Conservation (phyloP, 2,888 invertebrate genomes). For the Rotaria macrura region DNA sequence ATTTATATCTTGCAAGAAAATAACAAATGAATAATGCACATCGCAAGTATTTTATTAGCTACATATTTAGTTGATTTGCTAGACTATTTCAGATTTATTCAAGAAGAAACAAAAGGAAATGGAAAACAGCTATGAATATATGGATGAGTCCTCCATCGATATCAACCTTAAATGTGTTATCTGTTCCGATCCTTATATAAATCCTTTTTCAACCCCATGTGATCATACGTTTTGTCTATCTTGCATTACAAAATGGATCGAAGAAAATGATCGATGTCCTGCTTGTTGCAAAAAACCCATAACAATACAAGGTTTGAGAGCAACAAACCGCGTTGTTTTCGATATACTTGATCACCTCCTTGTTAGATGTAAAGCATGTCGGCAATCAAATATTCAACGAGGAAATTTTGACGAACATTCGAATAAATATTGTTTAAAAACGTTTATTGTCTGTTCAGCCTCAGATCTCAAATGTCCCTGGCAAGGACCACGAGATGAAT, state of each 20-base stretch:
- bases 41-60: no score
- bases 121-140: neutral
- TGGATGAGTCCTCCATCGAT: neutral
- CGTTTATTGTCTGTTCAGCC: neutral
- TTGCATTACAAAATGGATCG: neutral
- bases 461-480: neutral
- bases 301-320: neutral
- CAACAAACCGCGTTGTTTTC: neutral
- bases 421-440: neutral
- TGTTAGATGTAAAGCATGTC: neutral
- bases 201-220: neutral
- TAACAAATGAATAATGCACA: no score
- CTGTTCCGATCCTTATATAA: neutral
- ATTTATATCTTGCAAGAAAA: no score
- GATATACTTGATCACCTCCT: neutral
- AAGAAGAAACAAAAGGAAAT: no score
- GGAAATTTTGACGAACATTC: neutral
- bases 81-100: no score
- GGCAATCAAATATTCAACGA: neutral
- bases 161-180: neutral
- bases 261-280: neutral
- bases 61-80: no score
- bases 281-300: neutral
- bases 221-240: neutral
- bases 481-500: neutral